phyloP scores from a whole-genome alignment of 2,113 vertebrate species.

The Macquaria australasica region DNA sequence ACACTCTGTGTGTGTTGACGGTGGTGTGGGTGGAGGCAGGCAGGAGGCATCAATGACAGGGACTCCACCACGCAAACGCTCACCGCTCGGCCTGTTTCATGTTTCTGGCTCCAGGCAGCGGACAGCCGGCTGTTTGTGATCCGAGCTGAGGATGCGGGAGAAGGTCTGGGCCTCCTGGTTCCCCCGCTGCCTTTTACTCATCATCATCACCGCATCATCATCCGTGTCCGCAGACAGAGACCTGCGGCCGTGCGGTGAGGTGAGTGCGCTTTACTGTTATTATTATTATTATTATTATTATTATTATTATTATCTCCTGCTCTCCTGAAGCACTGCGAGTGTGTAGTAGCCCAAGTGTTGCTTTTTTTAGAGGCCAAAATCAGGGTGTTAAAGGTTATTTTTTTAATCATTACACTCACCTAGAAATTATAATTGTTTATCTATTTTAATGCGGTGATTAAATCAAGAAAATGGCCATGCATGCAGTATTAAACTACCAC shows the following conservation, averaged over 20 bases:
- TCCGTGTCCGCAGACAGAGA: constrained; percentile 43
- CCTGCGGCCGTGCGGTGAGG: constrained; percentile 74
- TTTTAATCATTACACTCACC: not conserved
- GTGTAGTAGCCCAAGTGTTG: not conserved
- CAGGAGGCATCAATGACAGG: constrained; percentile 62
- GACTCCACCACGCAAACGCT: not conserved
- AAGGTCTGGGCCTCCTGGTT: constrained; percentile 55
- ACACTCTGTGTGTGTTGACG: not conserved
- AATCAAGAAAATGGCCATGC: constrained; percentile 13
- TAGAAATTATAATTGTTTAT: not conserved
- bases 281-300: not conserved
- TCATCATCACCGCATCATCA: constrained; percentile 55
- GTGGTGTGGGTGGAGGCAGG: constrained; percentile 18
- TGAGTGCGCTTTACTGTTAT: constrained; percentile 40
- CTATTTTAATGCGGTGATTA: not conserved
- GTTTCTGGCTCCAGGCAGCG: constrained; percentile 53
- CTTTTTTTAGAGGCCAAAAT: not conserved
- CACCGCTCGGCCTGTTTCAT: constrained; percentile 33
- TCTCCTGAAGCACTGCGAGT: not conserved
- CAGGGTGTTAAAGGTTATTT: not conserved
- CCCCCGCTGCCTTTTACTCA: constrained; percentile 61
- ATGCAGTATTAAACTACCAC: not conserved
- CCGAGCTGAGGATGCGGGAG: constrained; percentile 70
- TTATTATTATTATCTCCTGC: not conserved
- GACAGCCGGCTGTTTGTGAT: constrained; percentile 48